A percentile compares a stretch with the other conserved stretches of the same genome.
These are phyloP conservation scores for Parambassis ranga DNA, from an alignment of 2,797 vertebrate species.

Conservation along the genomic window DNA sequence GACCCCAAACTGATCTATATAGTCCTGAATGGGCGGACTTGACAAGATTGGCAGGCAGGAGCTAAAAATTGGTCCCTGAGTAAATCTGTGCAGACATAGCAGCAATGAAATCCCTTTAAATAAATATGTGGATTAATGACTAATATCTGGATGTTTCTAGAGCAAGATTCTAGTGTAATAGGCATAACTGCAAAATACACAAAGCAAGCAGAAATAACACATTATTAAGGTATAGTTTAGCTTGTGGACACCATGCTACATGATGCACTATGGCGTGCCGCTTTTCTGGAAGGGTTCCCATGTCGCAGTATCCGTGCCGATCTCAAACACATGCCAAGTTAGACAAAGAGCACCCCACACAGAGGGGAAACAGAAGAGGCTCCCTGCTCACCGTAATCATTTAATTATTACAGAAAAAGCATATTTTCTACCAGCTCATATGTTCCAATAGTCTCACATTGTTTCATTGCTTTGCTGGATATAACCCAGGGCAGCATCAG, in stretches of 20 bases:
- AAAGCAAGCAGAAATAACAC: not conserved
- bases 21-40: slow-evolving; percentile 12
- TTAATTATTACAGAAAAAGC: no score
- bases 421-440: no score
- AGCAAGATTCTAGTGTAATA: not conserved
- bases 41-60: slow-evolving; percentile 1
- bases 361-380: slow-evolving; percentile 4
- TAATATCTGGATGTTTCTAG: not conserved
- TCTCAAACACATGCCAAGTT: slow-evolving; percentile 10
- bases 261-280: no score
- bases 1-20: slow-evolving; percentile 5
- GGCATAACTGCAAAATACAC: not conserved
- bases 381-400: not conserved
- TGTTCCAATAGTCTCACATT: no score
- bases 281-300: slow-evolving; percentile 3
- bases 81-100: not conserved
- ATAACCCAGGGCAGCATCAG: slow-evolving; percentile 19
- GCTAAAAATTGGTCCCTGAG: not conserved
- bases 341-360: slow-evolving; percentile 7
- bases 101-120: not conserved
- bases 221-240: no score
- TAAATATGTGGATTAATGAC: not conserved
- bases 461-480: no score
- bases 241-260: no score
- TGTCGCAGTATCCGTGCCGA: slow-evolving; percentile 18